These are phyloP conservation scores for Tipula lateralis DNA, from an alignment of 2,888 invertebrate species.

Conservation along the genomic window DNA sequence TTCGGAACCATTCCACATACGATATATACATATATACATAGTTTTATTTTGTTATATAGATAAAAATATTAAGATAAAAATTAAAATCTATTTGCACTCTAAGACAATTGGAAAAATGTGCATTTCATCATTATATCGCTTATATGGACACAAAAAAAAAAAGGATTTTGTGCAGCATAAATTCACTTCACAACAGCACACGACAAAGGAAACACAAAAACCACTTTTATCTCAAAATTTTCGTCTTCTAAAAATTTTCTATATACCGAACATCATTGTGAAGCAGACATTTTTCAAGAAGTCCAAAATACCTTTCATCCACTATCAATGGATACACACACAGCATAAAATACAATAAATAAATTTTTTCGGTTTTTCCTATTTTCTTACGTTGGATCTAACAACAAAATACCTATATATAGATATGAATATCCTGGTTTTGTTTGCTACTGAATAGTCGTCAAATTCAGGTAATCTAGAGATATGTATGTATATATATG, in stretches of 20 bases:
- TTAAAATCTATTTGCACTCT: constrained; percentile 19
- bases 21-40: not conserved
- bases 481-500: not conserved
- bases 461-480: constrained; percentile 19
- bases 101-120: constrained; percentile 7
- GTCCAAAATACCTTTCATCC: constrained; percentile 1
- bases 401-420: not conserved
- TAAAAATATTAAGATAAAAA: not conserved
- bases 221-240: not conserved
- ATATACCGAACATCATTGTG: not conserved
- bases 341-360: constrained; percentile 24
- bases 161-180: not conserved
- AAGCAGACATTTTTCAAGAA: not conserved
- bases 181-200: not conserved
- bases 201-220: not conserved
- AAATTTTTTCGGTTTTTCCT: not conserved
- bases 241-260: not conserved
- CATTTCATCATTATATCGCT: not conserved
- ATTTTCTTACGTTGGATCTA: not conserved
- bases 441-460: not conserved
- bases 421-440: not conserved
- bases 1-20: not conserved
- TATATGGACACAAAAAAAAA: not conserved
- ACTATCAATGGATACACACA: not conserved
- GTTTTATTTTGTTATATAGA: too few relatives aligned